Conservation (phyloP, 1,140 invertebrate species). For the Diorhabda sublineata region DNA sequence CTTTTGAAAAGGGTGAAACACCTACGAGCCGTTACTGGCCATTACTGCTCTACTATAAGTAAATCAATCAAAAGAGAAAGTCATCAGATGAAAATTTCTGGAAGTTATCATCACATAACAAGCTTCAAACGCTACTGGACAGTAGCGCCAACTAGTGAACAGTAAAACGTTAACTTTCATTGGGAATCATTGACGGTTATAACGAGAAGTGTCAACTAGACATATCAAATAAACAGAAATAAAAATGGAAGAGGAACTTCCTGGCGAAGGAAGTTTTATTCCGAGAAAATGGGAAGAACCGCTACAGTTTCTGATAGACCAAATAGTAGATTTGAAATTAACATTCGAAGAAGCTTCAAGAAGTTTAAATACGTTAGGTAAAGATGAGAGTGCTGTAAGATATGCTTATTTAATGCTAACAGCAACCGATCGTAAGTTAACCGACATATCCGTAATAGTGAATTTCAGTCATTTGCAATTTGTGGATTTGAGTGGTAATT, state of each 20-base stretch:
- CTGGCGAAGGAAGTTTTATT: conserved; percentile 16
- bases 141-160: no score
- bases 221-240: no score
- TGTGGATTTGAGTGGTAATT: conserved; percentile 53
- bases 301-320: conserved; percentile 20
- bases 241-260: conserved; percentile 26
- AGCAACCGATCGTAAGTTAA: conserved; percentile 42
- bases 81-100: no score
- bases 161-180: no score
- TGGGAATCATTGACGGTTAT: no score
- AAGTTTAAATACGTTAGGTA: conserved; percentile 40
- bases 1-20: no score
- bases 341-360: conserved; percentile 43
- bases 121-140: no score
- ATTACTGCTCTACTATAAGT: no score
- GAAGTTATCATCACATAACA: no score
- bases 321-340: conserved; percentile 39
- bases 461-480: conserved; percentile 53
- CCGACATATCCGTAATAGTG: conserved; percentile 48
- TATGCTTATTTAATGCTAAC: conserved; percentile 45
- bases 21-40: no score
- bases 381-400: conserved; percentile 42
- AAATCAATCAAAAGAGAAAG: no score
- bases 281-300: neutral
- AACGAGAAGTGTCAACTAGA: no score